These are phyloP conservation scores for Eustalomyia histrio DNA, from an alignment of 2,888 invertebrate species.

Conservation along the genomic window DNA sequence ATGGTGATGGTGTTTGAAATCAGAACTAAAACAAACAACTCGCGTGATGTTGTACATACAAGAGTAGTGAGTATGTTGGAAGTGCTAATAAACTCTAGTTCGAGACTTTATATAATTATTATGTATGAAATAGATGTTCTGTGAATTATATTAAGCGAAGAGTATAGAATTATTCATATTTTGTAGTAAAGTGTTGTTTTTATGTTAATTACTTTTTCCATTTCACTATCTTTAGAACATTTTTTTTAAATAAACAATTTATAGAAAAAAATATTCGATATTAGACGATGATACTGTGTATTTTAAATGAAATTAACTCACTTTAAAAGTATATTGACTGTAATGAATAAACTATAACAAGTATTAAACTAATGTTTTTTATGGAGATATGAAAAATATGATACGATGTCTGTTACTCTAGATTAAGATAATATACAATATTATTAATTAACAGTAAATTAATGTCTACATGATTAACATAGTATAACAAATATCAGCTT, in stretches of 20 bases:
- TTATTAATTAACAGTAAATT: not conserved
- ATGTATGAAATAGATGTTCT: constrained; percentile 19
- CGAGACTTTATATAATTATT: constrained; percentile 40
- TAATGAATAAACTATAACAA: too few species aligned
- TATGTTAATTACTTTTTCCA: not conserved
- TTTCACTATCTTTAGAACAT: not conserved
- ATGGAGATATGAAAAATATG: too few species aligned
- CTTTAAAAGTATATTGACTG: too few species aligned
- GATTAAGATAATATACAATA: too few species aligned
- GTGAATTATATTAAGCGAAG: not conserved
- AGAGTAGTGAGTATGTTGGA: constrained; percentile 12
- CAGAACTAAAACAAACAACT: constrained; percentile 35
- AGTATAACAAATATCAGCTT: not conserved
- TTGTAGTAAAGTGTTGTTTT: not conserved
- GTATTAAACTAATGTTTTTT: too few species aligned
- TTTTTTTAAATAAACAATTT: not conserved
- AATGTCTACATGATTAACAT: not conserved
- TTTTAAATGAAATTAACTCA: too few species aligned
- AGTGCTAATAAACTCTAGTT: constrained; percentile 57
- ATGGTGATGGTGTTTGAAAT: constrained; percentile 27
- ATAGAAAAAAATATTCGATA: too few species aligned
- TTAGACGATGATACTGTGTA: too few species aligned
- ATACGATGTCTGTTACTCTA: too few species aligned
- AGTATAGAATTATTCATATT: not conserved
- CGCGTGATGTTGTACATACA: constrained; percentile 1